Evolutionary conservation across 2,113 vertebrate species (phyloP), one percentile per base, ranked within the genome.

Genomic region (Ameiurus melas): DNA sequence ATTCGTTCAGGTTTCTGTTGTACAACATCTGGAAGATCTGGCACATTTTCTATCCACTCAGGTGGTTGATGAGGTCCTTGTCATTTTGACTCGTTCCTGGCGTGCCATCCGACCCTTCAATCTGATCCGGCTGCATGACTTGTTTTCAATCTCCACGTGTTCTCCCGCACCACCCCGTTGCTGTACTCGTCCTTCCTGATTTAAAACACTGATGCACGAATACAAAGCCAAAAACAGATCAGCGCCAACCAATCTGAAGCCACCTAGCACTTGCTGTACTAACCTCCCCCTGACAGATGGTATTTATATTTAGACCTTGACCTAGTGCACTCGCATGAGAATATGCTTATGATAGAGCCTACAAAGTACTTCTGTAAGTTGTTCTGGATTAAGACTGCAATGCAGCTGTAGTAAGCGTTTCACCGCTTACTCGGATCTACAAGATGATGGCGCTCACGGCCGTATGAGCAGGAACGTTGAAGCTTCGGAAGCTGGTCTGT

Each of bases 11-110:
- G 16, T n/a, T 68, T 68, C 64, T 66, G 1, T 53, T 53, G n/a
- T n/a, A 66, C 14, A 14, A 33, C 78, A 57, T 33, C 3, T 30
- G 25, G 57, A 33, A 55, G 79, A 90, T 92, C 93, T 92, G 47
- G 77, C 47, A 55, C 16, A 20, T n/a, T 55, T 51, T 70, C 66
- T 66, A 33, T 30, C n/a, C 5, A 33, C 4, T 70, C 13, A 16
- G 66, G 30, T 33, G 66, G n/a, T 70, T 30, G 66, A 70, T 70
- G 30, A 33, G 66, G 30, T 33, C n/a, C n/a, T 70, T 17, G 13
- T 68, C n/a, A 14, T 30, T n/a, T 30, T 68, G 13, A 68, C 66
- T 14, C n/a, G 12, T 30, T 68, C n/a, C n/a, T 30, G 27, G n/a
- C 10, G 13, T 1, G 66, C n/a, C n/a, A 30, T 16, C 3, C 4